Conservation (phyloP, 1,140 invertebrate species). For the Zaprionus camerounensis region DNA sequence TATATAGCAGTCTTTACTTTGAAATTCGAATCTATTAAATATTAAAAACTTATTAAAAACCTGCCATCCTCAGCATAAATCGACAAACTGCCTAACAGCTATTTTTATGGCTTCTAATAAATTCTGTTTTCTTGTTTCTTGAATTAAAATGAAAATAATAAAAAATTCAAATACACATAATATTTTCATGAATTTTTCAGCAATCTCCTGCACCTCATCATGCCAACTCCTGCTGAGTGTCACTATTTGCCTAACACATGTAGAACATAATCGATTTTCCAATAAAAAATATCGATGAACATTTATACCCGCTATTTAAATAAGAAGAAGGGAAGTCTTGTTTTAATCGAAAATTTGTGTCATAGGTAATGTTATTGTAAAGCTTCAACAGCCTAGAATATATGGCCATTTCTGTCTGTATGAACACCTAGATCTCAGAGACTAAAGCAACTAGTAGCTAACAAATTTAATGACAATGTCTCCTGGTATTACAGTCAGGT, state of each 20-base stretch:
- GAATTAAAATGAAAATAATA: background rate
- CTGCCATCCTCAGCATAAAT: background rate
- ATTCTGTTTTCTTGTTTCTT: conserved; percentile 3
- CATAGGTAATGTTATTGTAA: no score
- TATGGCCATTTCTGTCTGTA: no score
- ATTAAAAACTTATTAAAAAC: background rate
- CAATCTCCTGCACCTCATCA: background rate
- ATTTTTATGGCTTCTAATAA: background rate
- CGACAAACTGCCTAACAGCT: background rate
- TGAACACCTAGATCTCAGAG: no score
- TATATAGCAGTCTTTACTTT: background rate
- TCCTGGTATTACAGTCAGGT: no score
- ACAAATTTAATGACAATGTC: no score
- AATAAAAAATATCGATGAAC: background rate
- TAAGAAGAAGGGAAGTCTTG: no score
- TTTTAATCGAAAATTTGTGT: no score
- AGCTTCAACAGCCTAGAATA: no score
- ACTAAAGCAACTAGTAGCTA: no score
- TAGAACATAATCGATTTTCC: background rate
- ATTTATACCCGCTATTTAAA: no score
- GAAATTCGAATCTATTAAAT: background rate
- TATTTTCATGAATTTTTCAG: background rate
- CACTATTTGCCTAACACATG: background rate
- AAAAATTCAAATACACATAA: background rate
- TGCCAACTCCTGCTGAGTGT: background rate